A percentile compares a stretch with the other conserved stretches of the same genome.
These are phyloP conservation scores for Sycophila sp. DNA, from an alignment of 1,140 invertebrate species.

Conservation along the genomic window DNA sequence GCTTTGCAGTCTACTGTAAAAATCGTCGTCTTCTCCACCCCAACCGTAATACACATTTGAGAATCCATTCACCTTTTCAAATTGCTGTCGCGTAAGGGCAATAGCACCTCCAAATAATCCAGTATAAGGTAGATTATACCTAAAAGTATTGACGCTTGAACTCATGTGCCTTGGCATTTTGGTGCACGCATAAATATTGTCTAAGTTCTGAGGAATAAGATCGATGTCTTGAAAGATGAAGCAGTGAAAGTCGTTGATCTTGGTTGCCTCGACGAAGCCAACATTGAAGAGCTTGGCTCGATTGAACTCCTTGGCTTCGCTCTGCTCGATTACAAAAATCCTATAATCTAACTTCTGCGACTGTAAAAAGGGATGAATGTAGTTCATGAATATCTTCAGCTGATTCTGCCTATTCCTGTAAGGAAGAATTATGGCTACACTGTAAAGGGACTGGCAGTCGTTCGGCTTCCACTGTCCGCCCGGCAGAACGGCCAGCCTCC, in stretches of 20 bases:
- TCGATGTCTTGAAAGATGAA: slow-evolving; percentile 97
- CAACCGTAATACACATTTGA: slow-evolving; percentile 90
- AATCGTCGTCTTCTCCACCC: slow-evolving; percentile 92
- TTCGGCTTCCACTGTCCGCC: slow-evolving; percentile 80
- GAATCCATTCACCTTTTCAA: slow-evolving; percentile 88
- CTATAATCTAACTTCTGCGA: slow-evolving; percentile 86
- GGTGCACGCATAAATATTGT: slow-evolving; percentile 93
- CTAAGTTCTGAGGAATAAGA: slow-evolving; percentile 86
- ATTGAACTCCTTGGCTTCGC: slow-evolving; percentile 83
- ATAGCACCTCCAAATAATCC: slow-evolving; percentile 82
- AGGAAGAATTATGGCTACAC: slow-evolving; percentile 88
- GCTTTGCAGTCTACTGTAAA: slow-evolving; percentile 70
- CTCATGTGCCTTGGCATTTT: slow-evolving; percentile 90
- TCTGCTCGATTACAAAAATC: slow-evolving; percentile 93
- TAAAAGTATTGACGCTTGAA: slow-evolving; percentile 88
- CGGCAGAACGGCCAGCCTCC: slow-evolving; percentile 54
- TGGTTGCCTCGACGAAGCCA: slow-evolving; percentile 81
- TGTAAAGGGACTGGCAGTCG: slow-evolving; percentile 78
- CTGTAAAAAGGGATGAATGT: slow-evolving; percentile 91
- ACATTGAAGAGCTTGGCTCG: slow-evolving; percentile 94
- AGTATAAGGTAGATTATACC: slow-evolving; percentile 81
- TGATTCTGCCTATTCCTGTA: slow-evolving; percentile 87
- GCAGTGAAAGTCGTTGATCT: slow-evolving; percentile 81
- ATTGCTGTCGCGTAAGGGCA: slow-evolving; percentile 77
- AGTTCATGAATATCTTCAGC: slow-evolving; percentile 81